Base-by-base conservation (phyloP, 53 echinoderm and acorn worm species). In the Hippasteria phrygiana region DNA sequence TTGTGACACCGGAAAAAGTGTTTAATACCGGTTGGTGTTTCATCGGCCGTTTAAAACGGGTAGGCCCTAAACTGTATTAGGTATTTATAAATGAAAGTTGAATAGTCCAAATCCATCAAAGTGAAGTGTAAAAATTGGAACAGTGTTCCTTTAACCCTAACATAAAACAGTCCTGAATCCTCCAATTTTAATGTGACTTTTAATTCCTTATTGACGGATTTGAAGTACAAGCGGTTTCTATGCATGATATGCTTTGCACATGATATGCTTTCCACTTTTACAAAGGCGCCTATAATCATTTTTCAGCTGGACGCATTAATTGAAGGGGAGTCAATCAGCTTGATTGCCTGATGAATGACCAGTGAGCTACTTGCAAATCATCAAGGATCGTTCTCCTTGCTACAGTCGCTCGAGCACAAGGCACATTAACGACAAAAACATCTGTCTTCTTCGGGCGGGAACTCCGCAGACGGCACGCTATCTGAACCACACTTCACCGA, bases 391-490 rank as follows among this genome's bases (percentile, higher is more conserved):
- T 11, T 56, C 38, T 59, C 42, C 43, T 33, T 29, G 22, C 13
- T 22, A 26, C 64, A 33, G 3, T 32, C 33, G 50, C 62, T 64
- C 82, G 46, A 65, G 82, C 82, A 66, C 42, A 28, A 5, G 14
- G n/a, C 38, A 38, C 27, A 59, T 80, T 66, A 66, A 82, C 50
- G 82, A 43, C 82, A 65, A 82, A 65, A 47, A 66, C 82, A 82
- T 43, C 46, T 43, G 43, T 63, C 20, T 65, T 31, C 45, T 13
- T 10, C 32, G 3, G 10, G 18, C 24, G 5, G 29, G 45, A 32
- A 20, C 4, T 42, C 35, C 28, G 33, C 17, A 43, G 17, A 64
- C 28, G 14, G 46, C 82, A 82, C 82, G 66, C 66, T 17, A 82
- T 66, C 18, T 65, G 20, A 42, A 82, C 82, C 82, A 80, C 79